Evolutionary conservation across 2,888 invertebrate species (phyloP).

Genomic region (Cheilosia variabilis): DNA sequence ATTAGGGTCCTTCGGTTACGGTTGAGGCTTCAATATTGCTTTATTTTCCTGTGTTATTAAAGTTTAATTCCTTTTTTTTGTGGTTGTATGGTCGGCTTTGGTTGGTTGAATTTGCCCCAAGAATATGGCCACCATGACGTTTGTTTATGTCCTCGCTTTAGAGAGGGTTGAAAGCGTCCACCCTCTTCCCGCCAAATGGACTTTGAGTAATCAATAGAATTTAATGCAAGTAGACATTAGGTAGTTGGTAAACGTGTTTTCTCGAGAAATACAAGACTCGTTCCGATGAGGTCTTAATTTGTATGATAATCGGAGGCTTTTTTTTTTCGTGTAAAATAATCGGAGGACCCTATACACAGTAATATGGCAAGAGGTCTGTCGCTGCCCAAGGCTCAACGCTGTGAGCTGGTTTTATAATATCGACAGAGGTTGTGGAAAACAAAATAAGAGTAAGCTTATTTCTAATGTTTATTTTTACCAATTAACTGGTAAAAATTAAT

Average conservation of each 20-base stretch:
- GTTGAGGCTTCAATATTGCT: conserved; percentile 72
- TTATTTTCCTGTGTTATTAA: conserved; percentile 67
- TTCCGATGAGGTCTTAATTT: conserved; percentile 3
- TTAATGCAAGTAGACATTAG: conserved; percentile 13
- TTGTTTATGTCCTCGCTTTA: conserved; percentile 51
- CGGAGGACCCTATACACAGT: conserved; percentile 1
- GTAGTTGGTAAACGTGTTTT: neutral
- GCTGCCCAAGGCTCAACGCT: neutral
- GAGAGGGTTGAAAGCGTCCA: neutral
- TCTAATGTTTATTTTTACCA: no score
- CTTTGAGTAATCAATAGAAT: conserved; percentile 23
- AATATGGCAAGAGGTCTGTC: neutral
- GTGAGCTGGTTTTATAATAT: no score
- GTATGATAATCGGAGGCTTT: neutral
- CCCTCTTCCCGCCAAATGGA: neutral
- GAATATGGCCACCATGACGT: conserved; percentile 70
- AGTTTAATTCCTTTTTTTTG: conserved; percentile 62
- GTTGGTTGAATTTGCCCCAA: conserved; percentile 36
- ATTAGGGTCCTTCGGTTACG: conserved; percentile 77
- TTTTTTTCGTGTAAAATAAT: neutral
- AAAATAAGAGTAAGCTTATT: no score
- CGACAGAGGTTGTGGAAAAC: no score
- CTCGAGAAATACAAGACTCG: no score
- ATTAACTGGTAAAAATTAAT: no score
- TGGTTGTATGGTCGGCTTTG: conserved; percentile 23